A percentile compares a stretch with the other conserved stretches of the same genome.
These are phyloP conservation scores for Ondatra zibethicus DNA, from an alignment of 2,113 vertebrate species.

Conservation along the genomic window DNA sequence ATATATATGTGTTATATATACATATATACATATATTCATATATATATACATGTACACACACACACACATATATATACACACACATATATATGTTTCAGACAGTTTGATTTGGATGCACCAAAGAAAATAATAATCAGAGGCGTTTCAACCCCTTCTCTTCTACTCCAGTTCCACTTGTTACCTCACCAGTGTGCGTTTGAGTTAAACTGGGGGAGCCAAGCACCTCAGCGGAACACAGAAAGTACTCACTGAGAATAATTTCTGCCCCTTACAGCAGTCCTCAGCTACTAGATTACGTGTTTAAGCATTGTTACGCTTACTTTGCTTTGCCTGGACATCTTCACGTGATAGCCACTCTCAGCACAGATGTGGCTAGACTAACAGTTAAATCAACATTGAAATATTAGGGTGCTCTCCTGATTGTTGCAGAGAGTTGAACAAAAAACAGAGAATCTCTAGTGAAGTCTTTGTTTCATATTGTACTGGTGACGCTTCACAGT, in stretches of 20 bases:
- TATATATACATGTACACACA: too few relatives aligned
- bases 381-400: neutral
- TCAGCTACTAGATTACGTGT: neutral
- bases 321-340: conserved; percentile 40
- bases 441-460: neutral
- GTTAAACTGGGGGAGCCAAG: neutral
- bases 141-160: conserved; percentile 35
- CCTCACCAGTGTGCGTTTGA: conserved; percentile 36
- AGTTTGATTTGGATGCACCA: conserved; percentile 66
- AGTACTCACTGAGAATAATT: conserved; percentile 6
- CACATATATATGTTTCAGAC: neutral
- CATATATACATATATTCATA: too few relatives aligned
- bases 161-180: neutral
- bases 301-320: neutral
- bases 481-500: neutral
- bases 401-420: neutral
- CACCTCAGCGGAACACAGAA: neutral
- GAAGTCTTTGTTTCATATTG: neutral
- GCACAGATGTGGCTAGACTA: neutral
- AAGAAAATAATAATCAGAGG: conserved; percentile 54
- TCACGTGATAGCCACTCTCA: neutral
- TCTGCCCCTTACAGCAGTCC: neutral
- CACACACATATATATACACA: too few relatives aligned
- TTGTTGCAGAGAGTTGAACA: conserved; percentile 9
- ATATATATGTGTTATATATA: neutral